Evolutionary conservation across 2,113 vertebrate species (phyloP).

Genomic region (Seriola aureovittata): DNA sequence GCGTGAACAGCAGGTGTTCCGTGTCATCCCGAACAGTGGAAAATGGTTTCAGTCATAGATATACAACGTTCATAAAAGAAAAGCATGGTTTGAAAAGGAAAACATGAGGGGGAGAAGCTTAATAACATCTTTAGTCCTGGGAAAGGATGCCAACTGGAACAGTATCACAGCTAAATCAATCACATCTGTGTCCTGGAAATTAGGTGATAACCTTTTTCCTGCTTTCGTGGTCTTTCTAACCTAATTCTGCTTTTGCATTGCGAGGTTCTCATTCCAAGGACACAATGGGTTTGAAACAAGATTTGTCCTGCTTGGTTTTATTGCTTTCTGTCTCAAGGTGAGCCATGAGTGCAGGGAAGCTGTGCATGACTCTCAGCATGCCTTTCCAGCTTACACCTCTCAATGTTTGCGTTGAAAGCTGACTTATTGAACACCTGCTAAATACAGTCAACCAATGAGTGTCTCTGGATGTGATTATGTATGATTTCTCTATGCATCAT

Average conservation of each 20-base stretch:
- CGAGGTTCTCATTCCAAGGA: conserved; percentile 42
- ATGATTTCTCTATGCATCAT: not conserved
- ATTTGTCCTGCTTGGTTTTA: conserved; percentile 15
- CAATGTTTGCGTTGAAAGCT: conserved; percentile 16
- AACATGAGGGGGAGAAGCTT: conserved; percentile 67
- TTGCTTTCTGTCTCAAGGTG: conserved; percentile 24
- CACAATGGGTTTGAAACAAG: conserved; percentile 12
- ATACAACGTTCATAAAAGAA: conserved; percentile 69
- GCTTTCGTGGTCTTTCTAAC: conserved; percentile 53
- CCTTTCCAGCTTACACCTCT: conserved; percentile 10
- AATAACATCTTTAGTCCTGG: conserved; percentile 65
- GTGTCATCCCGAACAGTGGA: conserved; percentile 72
- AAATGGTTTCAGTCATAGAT: conserved; percentile 71
- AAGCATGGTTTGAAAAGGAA: conserved; percentile 71
- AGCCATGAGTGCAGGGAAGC: conserved; percentile 20
- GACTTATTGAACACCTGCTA: conserved; percentile 38
- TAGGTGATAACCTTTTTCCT: conserved; percentile 68
- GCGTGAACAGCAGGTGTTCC: conserved; percentile 74
- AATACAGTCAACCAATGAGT: not conserved
- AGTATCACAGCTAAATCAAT: conserved; percentile 67
- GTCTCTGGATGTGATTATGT: not conserved
- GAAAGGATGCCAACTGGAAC: conserved; percentile 72
- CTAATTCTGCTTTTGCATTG: conserved; percentile 36
- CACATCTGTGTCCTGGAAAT: conserved; percentile 73
- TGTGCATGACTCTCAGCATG: conserved; percentile 9